Evolutionary conservation across 2,797 vertebrate genomes (phyloP), one percentile per base, ranked within the genome.

Genomic region (Hybognathus amarus): DNA sequence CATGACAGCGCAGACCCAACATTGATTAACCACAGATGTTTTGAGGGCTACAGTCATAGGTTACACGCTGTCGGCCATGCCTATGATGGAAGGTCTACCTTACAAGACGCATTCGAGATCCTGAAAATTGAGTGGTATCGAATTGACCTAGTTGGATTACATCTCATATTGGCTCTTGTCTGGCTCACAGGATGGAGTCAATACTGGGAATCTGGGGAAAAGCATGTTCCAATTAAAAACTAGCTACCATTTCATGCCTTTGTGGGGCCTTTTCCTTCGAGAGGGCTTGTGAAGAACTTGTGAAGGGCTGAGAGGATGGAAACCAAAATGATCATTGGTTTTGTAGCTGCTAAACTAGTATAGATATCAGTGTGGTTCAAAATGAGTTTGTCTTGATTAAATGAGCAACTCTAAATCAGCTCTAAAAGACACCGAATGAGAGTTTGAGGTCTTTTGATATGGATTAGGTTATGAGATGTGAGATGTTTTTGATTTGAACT

Each of bases 41-140:
- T 71, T 8, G 56, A 77, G 77, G 66, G 85, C 56, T 69, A 76
- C 38, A 47, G 85, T 77, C 70, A 80, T 76, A 80, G 73, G 42
- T 74, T 74, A 79, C 83, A 84, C 78, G 42, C 70, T 45, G 77
- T 70, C 11, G 15, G 40, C 69, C 22, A 38, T 71, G 70, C 64
- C 54, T 56, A 50, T 63, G 80, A 64, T 86, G 61, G 67, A 79
- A 63, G 76, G 33, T 71, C 64, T 64, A 67, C 66, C 76, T 79
- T 83, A 83, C 82, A 71, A 79, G 76, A 77, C 47, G 87, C 87
- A 88, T 86, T 89, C 63, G 20, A 70, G 66, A 83, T 79, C 73
- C 85, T 89, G 89, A 86, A 86, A 91, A 94, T 93, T 93, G 92
- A 92, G 92, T 90, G 74, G 80, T 92, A 94, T 94, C 84, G 93